These are phyloP conservation scores for Cladopsammia gracilis DNA, from an alignment of 64 coral and sea anemone species.

Conservation along the genomic window DNA sequence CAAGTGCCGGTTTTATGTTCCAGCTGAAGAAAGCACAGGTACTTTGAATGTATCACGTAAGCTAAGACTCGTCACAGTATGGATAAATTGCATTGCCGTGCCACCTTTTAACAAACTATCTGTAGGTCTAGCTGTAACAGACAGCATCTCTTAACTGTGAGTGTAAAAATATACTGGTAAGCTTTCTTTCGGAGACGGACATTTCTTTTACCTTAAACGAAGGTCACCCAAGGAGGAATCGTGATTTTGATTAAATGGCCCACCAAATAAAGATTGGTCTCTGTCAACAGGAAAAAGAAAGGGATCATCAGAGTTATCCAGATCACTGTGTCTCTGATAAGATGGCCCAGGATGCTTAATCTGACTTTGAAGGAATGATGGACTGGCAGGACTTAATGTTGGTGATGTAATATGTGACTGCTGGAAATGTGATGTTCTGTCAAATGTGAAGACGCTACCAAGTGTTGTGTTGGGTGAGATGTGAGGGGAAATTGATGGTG, in stretches of 20 bases:
- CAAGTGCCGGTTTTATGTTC: too few relatives aligned
- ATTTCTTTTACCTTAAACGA: slow-evolving; percentile 67
- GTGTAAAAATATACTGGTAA: too few relatives aligned
- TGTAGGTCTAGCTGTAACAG: too few relatives aligned
- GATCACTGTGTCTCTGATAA: slow-evolving; percentile 60
- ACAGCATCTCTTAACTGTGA: too few relatives aligned
- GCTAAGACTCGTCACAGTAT: too few relatives aligned
- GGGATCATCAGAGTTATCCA: slow-evolving; percentile 82
- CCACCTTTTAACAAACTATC: too few relatives aligned
- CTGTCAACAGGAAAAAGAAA: slow-evolving; percentile 87
- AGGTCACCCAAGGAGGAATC: slow-evolving; percentile 83
- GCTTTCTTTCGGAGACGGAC: too few relatives aligned
- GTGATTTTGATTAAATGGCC: slow-evolving; percentile 84
- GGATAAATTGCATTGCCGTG: too few relatives aligned
- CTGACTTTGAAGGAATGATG: slow-evolving; percentile 80
- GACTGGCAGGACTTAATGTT: slow-evolving; percentile 80
- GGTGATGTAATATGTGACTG: slow-evolving; percentile 84
- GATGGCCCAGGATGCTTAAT: slow-evolving; percentile 68
- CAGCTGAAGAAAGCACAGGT: too few relatives aligned
- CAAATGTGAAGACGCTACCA: slow-evolving; percentile 86
- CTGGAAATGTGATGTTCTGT: slow-evolving; percentile 71
- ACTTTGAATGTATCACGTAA: too few relatives aligned
- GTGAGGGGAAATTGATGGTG: slow-evolving; percentile 72
- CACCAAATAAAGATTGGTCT: slow-evolving; percentile 84
- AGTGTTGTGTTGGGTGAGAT: slow-evolving; percentile 68